Conservation (phyloP, 2,888 invertebrate species). For the Ophion ventricosus region DNA sequence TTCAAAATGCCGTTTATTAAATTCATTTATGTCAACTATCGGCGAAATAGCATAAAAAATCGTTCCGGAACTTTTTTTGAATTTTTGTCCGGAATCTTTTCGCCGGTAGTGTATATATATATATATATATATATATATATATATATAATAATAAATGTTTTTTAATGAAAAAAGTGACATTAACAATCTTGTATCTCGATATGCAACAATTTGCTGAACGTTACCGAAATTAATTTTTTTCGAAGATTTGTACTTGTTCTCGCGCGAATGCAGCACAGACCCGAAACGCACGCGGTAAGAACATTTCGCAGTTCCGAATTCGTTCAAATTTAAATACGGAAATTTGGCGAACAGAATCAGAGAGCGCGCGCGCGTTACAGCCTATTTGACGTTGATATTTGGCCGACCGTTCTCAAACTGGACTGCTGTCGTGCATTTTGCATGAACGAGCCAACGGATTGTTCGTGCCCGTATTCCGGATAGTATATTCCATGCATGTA, state of each 20-base stretch:
- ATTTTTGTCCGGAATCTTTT: no score
- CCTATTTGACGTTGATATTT: constrained; percentile 70
- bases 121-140: no score
- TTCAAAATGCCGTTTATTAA: no score
- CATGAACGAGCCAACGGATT: constrained; percentile 72
- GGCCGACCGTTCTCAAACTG: constrained; percentile 78
- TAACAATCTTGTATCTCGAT: no score
- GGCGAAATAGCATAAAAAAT: no score
- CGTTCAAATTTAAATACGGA: not conserved
- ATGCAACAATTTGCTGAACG: no score
- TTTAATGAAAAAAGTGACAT: no score
- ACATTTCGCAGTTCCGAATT: not conserved
- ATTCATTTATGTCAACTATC: no score
- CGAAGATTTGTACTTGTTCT: not conserved
- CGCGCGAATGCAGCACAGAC: not conserved
- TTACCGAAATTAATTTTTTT: not conserved
- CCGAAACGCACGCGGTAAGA: not conserved
- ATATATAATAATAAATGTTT: no score
- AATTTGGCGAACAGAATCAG: not conserved
- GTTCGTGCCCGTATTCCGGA: constrained; percentile 29
- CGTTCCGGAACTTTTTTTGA: no score
- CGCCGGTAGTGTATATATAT: no score
- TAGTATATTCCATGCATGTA: constrained; percentile 37
- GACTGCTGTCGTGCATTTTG: constrained; percentile 77
- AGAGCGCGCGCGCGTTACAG: constrained; percentile 38